A percentile compares a stretch with the other conserved stretches of the same genome.
These are phyloP conservation scores for Andrena dorsata DNA, from an alignment of 2,888 invertebrate species.

Conservation along the genomic window DNA sequence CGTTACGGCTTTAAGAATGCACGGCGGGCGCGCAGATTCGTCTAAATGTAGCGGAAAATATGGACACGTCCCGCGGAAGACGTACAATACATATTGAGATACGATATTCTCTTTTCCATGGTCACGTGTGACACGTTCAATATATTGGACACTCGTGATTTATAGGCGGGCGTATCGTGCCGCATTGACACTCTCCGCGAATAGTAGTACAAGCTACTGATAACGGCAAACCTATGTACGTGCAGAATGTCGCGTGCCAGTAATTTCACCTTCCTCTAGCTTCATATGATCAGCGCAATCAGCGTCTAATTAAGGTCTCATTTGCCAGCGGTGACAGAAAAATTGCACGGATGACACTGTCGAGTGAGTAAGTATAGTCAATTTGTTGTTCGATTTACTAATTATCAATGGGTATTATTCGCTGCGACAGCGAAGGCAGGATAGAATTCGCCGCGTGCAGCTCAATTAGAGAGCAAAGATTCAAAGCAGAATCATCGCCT, in stretches of 20 bases:
- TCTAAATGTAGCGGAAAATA: conserved; percentile 28
- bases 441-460: neutral
- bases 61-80: conserved; percentile 21
- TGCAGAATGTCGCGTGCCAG: neutral
- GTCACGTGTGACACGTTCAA: conserved; percentile 33
- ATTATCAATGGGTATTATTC: no score
- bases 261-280: neutral
- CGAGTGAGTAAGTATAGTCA: no score
- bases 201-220: conserved; percentile 26
- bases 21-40: conserved; percentile 13
- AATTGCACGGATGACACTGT: neutral
- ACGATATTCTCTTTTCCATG: conserved; percentile 48
- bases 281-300: neutral
- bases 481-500: conserved; percentile 15
- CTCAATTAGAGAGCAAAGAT: neutral
- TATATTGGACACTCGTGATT: conserved; percentile 39
- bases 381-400: no score
- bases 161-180: conserved; percentile 26
- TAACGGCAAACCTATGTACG: neutral
- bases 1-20: neutral
- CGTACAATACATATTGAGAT: conserved; percentile 33
- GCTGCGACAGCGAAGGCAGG: no score
- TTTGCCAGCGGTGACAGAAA: neutral
- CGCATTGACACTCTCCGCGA: conserved; percentile 21
- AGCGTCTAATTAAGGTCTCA: neutral